Base-by-base conservation (phyloP, 1,140 invertebrate species). In the Alviniconcha marisindica region DNA sequence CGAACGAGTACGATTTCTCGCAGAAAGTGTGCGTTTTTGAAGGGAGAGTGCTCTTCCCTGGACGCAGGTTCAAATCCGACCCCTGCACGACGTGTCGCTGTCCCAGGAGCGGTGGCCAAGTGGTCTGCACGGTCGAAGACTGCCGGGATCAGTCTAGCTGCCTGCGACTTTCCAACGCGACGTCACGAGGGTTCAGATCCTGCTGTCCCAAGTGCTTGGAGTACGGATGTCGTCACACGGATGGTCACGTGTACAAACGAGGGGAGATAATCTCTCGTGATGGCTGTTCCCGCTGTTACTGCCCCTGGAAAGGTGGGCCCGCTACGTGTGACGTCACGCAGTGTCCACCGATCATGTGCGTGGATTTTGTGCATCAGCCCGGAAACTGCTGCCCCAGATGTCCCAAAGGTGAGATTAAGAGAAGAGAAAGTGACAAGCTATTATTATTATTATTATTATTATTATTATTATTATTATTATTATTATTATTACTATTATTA, bases 341-440 rank as follows among this genome's bases (percentile, higher is more conserved):
- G 2, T 83, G 82, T 48, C 51, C 73, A 40, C 56, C 74, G 7
- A 28, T 56, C 2, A 24, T 66, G 38, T 83, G 82, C 63, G 82
- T 69, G 12, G 74, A 83, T n/a, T 60, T 69, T 48, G 56, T 48
- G 21, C 28, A 36, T 31, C 24, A 24, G 54, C 24, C 42, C 54
- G 82, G 82, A 31, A 40, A 24, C 12, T 83, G 82, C 63, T 83
- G 82, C 36, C 82, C 82, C n/a, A n/a, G 60, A 31, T 83, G 82
- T 51, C 74, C 74, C 14, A 60, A 51, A 0, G 82, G 82, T 83
- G 54, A 44, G 81, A 4, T n/a, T n/a, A n/a, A n/a, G n/a, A n/a
- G n/a, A n/a, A n/a, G n/a, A n/a, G n/a, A 51, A 7, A 51, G 48
- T 10, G 48, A 10, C 18, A 10, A 10, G 7, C n/a, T n/a, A n/a